phyloP scores from a whole-genome alignment of 2,113 vertebrate genomes.

The Oreamnos americanus region DNA sequence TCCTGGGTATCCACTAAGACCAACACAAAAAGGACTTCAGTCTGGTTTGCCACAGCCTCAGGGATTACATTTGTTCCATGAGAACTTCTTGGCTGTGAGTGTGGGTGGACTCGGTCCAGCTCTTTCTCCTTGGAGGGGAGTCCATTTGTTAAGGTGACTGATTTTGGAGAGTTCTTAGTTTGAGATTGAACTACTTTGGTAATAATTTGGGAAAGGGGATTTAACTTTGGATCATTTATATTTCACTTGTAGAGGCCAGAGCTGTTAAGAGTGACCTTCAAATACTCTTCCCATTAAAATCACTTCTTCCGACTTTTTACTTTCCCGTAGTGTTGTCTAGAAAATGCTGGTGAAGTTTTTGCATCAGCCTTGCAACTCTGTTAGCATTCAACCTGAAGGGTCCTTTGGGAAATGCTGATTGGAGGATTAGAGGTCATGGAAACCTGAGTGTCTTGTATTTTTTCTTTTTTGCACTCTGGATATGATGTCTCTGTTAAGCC shows the following conservation, averaged over 20 bases:
- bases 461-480: background rate
- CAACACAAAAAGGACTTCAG: background rate
- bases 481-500: background rate
- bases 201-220: background rate
- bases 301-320: slow-evolving; percentile 8
- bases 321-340: background rate
- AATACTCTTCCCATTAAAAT: slow-evolving; percentile 36
- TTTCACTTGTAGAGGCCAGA: background rate
- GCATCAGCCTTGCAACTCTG: background rate
- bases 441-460: background rate
- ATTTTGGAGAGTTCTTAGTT: background rate
- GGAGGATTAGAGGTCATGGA: slow-evolving; percentile 12
- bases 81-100: slow-evolving; percentile 8
- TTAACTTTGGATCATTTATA: background rate
- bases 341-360: slow-evolving; percentile 40
- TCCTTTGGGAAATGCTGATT: slow-evolving; percentile 35
- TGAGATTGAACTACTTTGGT: slow-evolving; percentile 20
- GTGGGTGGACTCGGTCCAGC: background rate
- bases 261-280: slow-evolving; percentile 44
- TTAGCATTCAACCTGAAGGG: slow-evolving; percentile 23
- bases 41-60: background rate
- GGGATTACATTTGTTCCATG: background rate
- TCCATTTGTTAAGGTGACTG: background rate
- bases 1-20: background rate
- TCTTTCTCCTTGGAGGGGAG: background rate